Evolutionary conservation across 2,888 invertebrate genomes (phyloP), one percentile per base, ranked within the genome.

Genomic region (Thera britannica): DNA sequence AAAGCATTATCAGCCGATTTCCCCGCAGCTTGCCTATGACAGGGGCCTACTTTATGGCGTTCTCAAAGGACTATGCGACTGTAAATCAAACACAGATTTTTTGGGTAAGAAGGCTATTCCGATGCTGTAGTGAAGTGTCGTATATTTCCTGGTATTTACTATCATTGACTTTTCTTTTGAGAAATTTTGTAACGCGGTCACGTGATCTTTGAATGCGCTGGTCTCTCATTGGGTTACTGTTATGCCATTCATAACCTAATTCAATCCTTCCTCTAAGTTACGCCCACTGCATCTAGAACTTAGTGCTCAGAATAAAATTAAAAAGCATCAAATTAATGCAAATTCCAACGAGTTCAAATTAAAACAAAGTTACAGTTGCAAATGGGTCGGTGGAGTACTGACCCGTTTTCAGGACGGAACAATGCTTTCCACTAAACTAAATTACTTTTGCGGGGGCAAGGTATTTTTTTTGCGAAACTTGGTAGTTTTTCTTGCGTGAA

Each of bases 11-110:
- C 81, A 83, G 84, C 84, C 88, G 86, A 88, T 87, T 83, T 80
- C 75, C 77, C 73, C 79, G 79, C 77, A 72, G 80, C 75, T 82
- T 88, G 92, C 75, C 77, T 77, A 76, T 89, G 92, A 91, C 92
- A 87, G 82, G 85, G 90, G 91, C 78, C 87, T 89, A 83, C 82
- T 92, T 92, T 92, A 92, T 90, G 83, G 87, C 85, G 79, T 86
- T 81, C 88, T 88, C 84, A 76, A 83, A 83, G 83, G 84, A 82
- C 9, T 46, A 80, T 78, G 80, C 78, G 78, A 76, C 77, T 79
- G 83, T 90, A 90, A 90, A 90, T 90, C 90, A 90, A 83, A 77
- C 75, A 80, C 88, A 88, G 86, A 86, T 88, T 88, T 87, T 88
- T 87, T 74, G 77, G 77, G 76, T 77, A 76, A 75, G 75, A 70